phyloP scores from a whole-genome alignment of 2,888 invertebrate species.

The Pheosia tremula region DNA sequence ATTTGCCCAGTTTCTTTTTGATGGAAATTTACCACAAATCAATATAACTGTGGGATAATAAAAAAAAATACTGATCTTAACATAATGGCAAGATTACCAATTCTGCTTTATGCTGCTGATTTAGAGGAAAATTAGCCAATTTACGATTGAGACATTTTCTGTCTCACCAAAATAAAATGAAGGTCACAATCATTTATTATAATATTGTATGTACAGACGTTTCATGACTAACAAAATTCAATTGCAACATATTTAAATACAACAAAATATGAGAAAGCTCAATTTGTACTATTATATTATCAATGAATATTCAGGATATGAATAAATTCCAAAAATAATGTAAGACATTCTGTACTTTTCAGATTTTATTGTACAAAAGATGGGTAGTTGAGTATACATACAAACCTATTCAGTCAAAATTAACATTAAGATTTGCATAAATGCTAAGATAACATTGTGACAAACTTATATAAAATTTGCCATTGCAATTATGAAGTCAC shows the following conservation, averaged over 20 bases:
- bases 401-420: constrained; percentile 76
- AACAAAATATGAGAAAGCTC: not conserved
- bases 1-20: no score
- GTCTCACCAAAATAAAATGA: not conserved
- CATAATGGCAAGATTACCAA: no score
- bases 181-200: not conserved
- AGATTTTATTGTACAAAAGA: constrained; percentile 77
- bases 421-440: constrained; percentile 69
- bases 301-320: not conserved
- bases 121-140: no score
- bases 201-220: not conserved
- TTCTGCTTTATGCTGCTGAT: no score
- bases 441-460: constrained; percentile 62
- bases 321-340: constrained; percentile 12
- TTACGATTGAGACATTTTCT: no score
- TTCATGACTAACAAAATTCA: not conserved
- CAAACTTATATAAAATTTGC: constrained; percentile 39
- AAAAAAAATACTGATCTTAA: no score
- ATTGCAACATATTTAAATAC: not conserved
- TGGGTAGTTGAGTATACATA: constrained; percentile 67
- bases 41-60: no score
- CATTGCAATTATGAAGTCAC: constrained; percentile 16
- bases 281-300: constrained; percentile 8
- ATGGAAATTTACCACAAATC: no score
- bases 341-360: constrained; percentile 51